Conservation (phyloP, 2,797 vertebrate genomes). For the Chelon auratus region DNA sequence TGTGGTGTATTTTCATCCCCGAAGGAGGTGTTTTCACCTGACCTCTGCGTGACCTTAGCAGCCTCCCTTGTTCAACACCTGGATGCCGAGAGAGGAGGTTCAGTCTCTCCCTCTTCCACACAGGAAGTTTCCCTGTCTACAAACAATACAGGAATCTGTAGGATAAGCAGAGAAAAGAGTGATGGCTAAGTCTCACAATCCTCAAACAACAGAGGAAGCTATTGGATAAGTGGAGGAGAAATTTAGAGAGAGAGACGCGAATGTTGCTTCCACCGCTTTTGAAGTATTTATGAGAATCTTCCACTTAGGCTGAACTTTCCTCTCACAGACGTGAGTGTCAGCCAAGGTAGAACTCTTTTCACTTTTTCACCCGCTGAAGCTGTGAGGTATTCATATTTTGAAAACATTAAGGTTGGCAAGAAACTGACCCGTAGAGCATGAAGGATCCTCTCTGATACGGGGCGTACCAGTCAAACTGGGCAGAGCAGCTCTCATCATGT, state of each 20-base stretch:
- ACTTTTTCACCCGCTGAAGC: constrained; percentile 34
- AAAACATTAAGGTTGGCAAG: constrained; percentile 23
- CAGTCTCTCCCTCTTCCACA: constrained; percentile 49
- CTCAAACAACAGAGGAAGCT: constrained; percentile 66
- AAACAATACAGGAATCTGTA: constrained; percentile 62
- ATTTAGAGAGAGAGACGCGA: constrained; percentile 42
- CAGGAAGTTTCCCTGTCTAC: constrained; percentile 63
- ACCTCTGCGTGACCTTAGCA: constrained; percentile 53
- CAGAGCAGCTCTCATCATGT: constrained; percentile 4
- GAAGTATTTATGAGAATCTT: constrained; percentile 75
- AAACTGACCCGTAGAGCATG: constrained; percentile 14
- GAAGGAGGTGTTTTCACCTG: constrained; percentile 51
- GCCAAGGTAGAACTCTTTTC: constrained; percentile 44
- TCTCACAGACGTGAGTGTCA: constrained; percentile 36
- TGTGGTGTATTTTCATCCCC: constrained; percentile 38
- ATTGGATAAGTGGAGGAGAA: constrained; percentile 49
- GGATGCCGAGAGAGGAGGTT: constrained; percentile 55
- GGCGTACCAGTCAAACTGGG: constrained; percentile 4
- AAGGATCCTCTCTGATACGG: constrained; percentile 24
- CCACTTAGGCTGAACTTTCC: constrained; percentile 60
- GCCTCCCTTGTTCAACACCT: constrained; percentile 59
- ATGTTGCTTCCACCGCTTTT: constrained; percentile 60
- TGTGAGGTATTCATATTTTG: constrained; percentile 45
- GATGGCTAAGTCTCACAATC: constrained; percentile 47
- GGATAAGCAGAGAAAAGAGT: constrained; percentile 47